Conservation (phyloP, 2,113 vertebrate genomes). For the Trinectes maculatus region DNA sequence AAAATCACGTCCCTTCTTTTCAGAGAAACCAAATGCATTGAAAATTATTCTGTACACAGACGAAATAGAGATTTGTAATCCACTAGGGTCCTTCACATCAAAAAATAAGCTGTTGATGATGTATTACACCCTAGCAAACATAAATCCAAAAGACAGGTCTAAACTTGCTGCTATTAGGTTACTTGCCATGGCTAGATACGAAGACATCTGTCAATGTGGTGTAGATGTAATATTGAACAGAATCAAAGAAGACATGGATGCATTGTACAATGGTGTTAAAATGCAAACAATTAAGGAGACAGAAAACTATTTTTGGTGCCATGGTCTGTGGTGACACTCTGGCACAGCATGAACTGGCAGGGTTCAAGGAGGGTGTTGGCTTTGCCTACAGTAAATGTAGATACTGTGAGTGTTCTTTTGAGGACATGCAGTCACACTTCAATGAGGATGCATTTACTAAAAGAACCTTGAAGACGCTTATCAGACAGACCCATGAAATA, state of each 20-base stretch:
- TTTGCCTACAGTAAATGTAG: slow-evolving; percentile 13
- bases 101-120: slow-evolving; percentile 26
- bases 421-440: not conserved
- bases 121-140: slow-evolving; percentile 16
- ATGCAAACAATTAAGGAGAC: slow-evolving; percentile 16
- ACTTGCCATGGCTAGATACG: slow-evolving; percentile 6
- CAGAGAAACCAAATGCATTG: slow-evolving; percentile 33
- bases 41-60: slow-evolving; percentile 38
- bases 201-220: not conserved
- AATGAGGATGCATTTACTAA: not conserved
- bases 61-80: slow-evolving; percentile 35
- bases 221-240: slow-evolving; percentile 9
- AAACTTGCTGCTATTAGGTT: slow-evolving; percentile 12
- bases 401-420: slow-evolving; percentile 33
- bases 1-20: slow-evolving; percentile 43
- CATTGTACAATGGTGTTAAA: slow-evolving; percentile 36
- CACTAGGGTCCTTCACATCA: slow-evolving; percentile 22
- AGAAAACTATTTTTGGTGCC: slow-evolving; percentile 37
- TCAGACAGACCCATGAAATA: slow-evolving; percentile 11
- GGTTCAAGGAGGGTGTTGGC: slow-evolving; percentile 34
- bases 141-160: slow-evolving; percentile 12
- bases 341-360: slow-evolving; percentile 26
- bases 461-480: slow-evolving; percentile 33
- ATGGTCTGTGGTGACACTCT: slow-evolving; percentile 44
- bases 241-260: slow-evolving; percentile 28